Percentiles rank a stretch among this genome's conserved stretches.
phyloP scores from a whole-genome alignment of 2,888 invertebrate species.

The Hofmannophila pseudospretella region DNA sequence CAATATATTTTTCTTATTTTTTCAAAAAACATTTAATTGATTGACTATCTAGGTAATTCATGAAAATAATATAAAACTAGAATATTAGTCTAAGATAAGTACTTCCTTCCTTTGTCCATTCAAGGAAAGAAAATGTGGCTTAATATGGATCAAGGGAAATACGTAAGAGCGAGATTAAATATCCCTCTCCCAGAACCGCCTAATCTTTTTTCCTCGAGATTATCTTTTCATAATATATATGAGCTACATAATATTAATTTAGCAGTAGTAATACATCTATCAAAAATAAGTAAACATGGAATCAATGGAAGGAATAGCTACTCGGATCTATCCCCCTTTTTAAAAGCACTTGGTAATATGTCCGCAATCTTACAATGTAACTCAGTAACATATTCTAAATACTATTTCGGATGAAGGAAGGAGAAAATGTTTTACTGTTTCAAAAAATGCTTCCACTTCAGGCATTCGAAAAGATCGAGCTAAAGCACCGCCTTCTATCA shows the following conservation, averaged over 20 bases:
- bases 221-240: slow-evolving; percentile 8
- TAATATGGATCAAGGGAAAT: slow-evolving; percentile 2
- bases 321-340: too few species aligned
- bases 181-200: not conserved
- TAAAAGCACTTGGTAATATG: too few species aligned
- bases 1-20: too few species aligned
- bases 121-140: not conserved
- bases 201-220: slow-evolving; percentile 9
- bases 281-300: not conserved
- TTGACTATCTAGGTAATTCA: too few species aligned
- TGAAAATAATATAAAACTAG: too few species aligned
- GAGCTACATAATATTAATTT: slow-evolving; percentile 7
- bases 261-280: slow-evolving; percentile 1
- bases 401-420: too few species aligned
- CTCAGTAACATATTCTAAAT: too few species aligned
- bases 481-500: slow-evolving; percentile 44
- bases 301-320: slow-evolving; percentile 3
- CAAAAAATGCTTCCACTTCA: slow-evolving; percentile 58
- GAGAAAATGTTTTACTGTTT: slow-evolving; percentile 49
- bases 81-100: too few species aligned
- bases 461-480: slow-evolving; percentile 37
- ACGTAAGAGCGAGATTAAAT: slow-evolving; percentile 1
- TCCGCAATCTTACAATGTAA: too few species aligned
- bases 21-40: too few species aligned
- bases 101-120: not conserved